These are phyloP conservation scores for Brachionus manjavacas DNA, from an alignment of 1,140 invertebrate species.

Conservation along the genomic window DNA sequence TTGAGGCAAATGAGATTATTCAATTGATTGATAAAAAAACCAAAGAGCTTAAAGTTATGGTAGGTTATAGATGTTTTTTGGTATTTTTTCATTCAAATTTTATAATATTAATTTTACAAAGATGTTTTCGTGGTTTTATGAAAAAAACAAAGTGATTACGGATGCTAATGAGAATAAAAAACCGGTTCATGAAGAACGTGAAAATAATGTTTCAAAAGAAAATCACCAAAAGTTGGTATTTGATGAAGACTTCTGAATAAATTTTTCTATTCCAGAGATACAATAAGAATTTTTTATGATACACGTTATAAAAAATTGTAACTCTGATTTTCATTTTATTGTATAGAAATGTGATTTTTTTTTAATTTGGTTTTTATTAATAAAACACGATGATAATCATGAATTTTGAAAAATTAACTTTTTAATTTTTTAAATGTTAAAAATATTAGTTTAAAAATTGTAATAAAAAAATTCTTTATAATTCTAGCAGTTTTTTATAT, in stretches of 20 bases:
- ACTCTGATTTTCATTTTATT: neutral
- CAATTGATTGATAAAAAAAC: constrained; percentile 39
- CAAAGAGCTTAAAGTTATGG: constrained; percentile 24
- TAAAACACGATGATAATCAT: neutral
- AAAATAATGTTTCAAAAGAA: constrained; percentile 5
- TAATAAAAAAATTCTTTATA: no score
- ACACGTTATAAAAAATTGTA: neutral
- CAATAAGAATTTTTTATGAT: neutral
- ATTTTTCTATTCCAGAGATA: neutral
- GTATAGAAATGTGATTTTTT: neutral
- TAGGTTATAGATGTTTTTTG: neutral
- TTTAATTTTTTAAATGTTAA: neutral
- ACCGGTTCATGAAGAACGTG: neutral
- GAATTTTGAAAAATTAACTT: neutral
- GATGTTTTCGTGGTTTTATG: constrained; percentile 21
- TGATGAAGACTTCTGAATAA: constrained; percentile 38
- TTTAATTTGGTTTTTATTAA: neutral
- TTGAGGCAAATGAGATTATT: constrained; percentile 13
- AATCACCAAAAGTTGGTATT: constrained; percentile 38
- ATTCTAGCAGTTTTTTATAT: no score
- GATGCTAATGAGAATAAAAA: neutral
- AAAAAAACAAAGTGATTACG: neutral
- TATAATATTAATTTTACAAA: neutral
- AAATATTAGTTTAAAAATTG: neutral
- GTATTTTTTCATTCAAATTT: neutral